Evolutionary conservation across 1,140 invertebrate species (phyloP).

Genomic region (Centruroides sculpturatus): DNA sequence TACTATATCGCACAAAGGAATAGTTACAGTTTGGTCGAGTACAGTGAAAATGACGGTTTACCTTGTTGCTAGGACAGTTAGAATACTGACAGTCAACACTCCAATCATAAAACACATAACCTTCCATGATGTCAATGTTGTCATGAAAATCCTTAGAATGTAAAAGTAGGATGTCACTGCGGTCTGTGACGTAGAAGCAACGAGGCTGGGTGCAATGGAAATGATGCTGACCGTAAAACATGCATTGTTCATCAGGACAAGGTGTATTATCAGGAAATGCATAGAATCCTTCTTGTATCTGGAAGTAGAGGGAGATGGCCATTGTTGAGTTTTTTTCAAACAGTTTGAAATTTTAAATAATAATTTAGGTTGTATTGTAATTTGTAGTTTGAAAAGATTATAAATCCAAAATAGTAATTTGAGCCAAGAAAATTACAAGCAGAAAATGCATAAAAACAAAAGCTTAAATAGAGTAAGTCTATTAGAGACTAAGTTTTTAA

Average conservation of each 20-base stretch:
- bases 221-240: conserved; percentile 43
- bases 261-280: conserved; percentile 38
- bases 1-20: conserved; percentile 63
- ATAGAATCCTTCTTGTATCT: conserved; percentile 37
- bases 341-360: too few species aligned
- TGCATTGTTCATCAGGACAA: conserved; percentile 49
- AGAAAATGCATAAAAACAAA: too few species aligned
- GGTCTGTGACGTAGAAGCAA: conserved; percentile 55
- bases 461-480: too few species aligned
- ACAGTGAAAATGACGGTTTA: conserved; percentile 82
- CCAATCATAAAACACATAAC: conserved; percentile 64
- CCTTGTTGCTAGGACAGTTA: conserved; percentile 51
- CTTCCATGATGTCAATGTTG: conserved; percentile 61
- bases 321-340: background rate
- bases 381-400: too few species aligned
- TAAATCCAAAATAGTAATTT: too few species aligned
- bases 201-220: conserved; percentile 57
- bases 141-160: conserved; percentile 71
- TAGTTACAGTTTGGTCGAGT: conserved; percentile 85
- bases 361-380: too few species aligned
- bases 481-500: too few species aligned
- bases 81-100: conserved; percentile 55
- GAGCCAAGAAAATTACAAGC: too few species aligned
- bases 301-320: conserved; percentile 6
- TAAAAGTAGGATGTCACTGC: conserved; percentile 46